Percentiles rank a stretch among this genome's conserved stretches.
These are phyloP conservation scores for Oikopleura dioica DNA, from an alignment of 23 tunicate genomes.

Conservation along the genomic window DNA sequence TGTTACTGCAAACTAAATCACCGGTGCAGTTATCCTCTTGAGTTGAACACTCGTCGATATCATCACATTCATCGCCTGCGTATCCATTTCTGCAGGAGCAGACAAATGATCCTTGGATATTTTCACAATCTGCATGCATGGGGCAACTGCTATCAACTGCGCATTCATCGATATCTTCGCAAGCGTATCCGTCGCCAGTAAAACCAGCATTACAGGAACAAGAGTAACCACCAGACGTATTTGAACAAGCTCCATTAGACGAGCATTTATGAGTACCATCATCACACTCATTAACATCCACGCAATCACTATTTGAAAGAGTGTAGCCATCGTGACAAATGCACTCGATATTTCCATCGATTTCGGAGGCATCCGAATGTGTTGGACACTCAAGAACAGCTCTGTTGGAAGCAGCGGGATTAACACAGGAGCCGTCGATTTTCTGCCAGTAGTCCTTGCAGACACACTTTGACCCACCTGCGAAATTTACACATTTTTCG, in stretches of 20 bases:
- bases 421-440: background rate
- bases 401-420: background rate
- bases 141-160: slow-evolving; percentile 19
- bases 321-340: background rate
- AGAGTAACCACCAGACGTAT: background rate
- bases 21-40: background rate
- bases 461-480: background rate
- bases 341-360: background rate
- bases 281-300: background rate
- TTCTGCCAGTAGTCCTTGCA: background rate
- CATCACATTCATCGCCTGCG: slow-evolving; percentile 16
- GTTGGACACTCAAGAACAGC: background rate
- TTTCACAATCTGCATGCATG: slow-evolving; percentile 37
- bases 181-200: background rate
- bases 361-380: slow-evolving; percentile 4
- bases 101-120: slow-evolving; percentile 53
- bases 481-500: background rate
- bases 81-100: slow-evolving; percentile 57
- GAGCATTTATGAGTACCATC: background rate
- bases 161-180: background rate
- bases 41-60: slow-evolving; percentile 5
- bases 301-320: background rate
- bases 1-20: background rate
- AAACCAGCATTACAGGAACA: background rate
- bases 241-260: background rate